A percentile compares a stretch with the other conserved stretches of the same genome.
Evolutionary conservation across 1,140 invertebrate species (phyloP).

Genomic region (Drosophila tropicalis): DNA sequence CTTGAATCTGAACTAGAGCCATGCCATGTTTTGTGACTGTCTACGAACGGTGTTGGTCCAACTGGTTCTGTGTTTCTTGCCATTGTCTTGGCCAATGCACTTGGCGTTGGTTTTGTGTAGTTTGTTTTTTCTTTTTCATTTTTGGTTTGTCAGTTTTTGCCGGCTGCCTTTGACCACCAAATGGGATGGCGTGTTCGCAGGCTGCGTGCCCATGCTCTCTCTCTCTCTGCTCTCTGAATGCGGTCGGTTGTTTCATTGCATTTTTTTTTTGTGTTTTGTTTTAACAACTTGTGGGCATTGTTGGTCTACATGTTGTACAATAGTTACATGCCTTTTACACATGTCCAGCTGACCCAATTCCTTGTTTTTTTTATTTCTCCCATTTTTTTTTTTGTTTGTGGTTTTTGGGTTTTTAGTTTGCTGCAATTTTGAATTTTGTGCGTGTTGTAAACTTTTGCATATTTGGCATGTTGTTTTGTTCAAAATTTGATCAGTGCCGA

Average conservation of each 20-base stretch:
- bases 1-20: background rate
- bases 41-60: constrained; percentile 30
- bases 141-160: constrained; percentile 48
- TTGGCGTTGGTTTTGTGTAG: constrained; percentile 62
- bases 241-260: constrained; percentile 46
- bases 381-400: constrained; percentile 18
- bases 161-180: constrained; percentile 51
- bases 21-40: background rate
- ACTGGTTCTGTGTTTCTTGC: constrained; percentile 56
- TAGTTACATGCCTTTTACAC: constrained; percentile 69
- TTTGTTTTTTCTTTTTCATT: constrained; percentile 47
- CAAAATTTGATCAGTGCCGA: constrained; percentile 8
- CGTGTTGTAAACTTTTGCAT: constrained; percentile 18
- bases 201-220: constrained; percentile 38
- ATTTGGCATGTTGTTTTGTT: constrained; percentile 16
- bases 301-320: constrained; percentile 60
- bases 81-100: constrained; percentile 72
- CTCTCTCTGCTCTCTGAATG: constrained; percentile 26
- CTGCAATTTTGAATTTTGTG: constrained; percentile 22
- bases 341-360: constrained; percentile 73
- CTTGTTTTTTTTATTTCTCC: constrained; percentile 20
- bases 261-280: constrained; percentile 28
- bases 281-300: constrained; percentile 58
- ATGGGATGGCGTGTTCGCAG: constrained; percentile 37
- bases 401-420: constrained; percentile 21